Base-by-base conservation (phyloP, 2,113 vertebrate genomes). In the Herpailurus yagouaroundi region DNA sequence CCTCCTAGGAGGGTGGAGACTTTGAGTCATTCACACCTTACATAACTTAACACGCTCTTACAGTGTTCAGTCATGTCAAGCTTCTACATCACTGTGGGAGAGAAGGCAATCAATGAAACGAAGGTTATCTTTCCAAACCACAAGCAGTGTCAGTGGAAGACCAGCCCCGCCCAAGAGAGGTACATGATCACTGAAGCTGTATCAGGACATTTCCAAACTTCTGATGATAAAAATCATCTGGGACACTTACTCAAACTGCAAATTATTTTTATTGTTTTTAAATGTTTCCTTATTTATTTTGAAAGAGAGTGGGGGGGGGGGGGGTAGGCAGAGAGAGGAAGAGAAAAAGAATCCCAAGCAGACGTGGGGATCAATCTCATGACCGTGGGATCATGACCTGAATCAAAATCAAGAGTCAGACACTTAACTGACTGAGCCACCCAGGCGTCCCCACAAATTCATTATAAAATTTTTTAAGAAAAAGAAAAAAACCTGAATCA, bases 111-210 rank as follows among this genome's bases (percentile, higher is more conserved):
- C 10, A 41, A 38, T 8, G 68, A 69, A 85, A 31, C 0, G 7
- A 50, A 41, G 25, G 2, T 60, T 33, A 29, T 14, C 71, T 31
- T 64, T 41, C 48, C 52, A 63, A 79, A 74, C 41, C 50, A 13
- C 1, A 45, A 57, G 31, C 14, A 48, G 21, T 7, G 6, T 21
- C 4, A 0, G 15, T 0, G 2, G 11, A 81, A 64, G 31, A 55
- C 21, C 57, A 80, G 23, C 31, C 57, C 10, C 33, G 33, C 31
- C 36, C 55, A 36, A 11, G 15, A 33, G 14, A 21, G 6, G 9
- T 25, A 1, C 1, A 3, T 16, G 3, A 4, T 11, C 6, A 1
- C 13, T 48, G 19, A 88, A 12, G 57, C 60, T 57, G 9, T 27
- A 19, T 66, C 15, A 84, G 21, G 36, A 38, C 7, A 0, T 11